Percentiles rank a stretch among this genome's conserved stretches.
These are phyloP conservation scores for Pygoscelis antarcticus DNA, from an alignment of 2,113 vertebrate species.

Conservation along the genomic window DNA sequence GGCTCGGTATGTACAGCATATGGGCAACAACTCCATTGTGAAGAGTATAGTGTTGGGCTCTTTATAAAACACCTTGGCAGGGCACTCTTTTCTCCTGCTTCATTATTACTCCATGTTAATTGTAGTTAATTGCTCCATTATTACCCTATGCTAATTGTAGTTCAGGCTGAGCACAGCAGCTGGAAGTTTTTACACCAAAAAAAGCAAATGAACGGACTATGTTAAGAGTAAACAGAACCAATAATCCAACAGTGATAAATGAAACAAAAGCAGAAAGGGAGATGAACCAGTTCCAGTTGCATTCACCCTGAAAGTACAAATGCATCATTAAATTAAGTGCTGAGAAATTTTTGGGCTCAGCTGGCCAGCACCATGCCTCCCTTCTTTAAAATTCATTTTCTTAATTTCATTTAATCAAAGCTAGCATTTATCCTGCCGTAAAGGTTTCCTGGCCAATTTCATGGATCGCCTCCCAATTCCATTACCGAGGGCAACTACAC, in stretches of 20 bases:
- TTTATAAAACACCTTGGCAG: neutral
- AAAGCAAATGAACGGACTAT: neutral
- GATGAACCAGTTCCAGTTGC: neutral
- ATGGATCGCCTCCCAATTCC: conserved; percentile 35
- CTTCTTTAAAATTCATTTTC: conserved; percentile 41
- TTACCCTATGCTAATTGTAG: neutral
- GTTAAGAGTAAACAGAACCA: neutral
- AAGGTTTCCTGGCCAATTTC: conserved; percentile 37
- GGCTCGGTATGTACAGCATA: neutral
- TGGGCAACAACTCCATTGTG: neutral
- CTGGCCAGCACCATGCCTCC: neutral
- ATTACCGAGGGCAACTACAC: neutral
- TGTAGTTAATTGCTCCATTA: neutral
- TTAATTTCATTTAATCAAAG: conserved; percentile 21
- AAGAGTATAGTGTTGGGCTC: neutral
- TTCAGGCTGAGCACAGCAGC: conserved; percentile 2
- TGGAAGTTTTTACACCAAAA: neutral
- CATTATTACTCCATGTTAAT: neutral
- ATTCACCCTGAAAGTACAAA: conserved; percentile 15
- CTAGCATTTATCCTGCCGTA: neutral
- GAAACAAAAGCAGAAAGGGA: neutral
- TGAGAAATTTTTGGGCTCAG: neutral
- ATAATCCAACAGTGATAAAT: neutral
- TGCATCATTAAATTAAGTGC: neutral
- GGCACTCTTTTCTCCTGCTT: neutral